phyloP scores from a whole-genome alignment of 2,797 vertebrate genomes.

The Nyctalus aviator region DNA sequence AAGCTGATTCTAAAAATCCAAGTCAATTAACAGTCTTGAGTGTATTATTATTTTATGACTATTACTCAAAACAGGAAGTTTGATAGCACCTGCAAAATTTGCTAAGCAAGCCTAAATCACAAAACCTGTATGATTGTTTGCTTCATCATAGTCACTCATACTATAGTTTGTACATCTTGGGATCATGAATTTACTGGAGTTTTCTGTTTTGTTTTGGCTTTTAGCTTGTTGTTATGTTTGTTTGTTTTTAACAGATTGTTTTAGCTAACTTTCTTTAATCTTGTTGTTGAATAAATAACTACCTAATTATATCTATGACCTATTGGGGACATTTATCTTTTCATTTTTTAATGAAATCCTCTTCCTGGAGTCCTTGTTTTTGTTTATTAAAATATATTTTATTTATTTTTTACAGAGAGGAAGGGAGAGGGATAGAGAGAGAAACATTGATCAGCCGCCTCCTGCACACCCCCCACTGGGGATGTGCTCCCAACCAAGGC shows the following conservation, averaged over 20 bases:
- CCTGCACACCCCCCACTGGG: no score
- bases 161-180: background rate
- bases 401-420: no score
- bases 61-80: background rate
- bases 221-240: background rate
- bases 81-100: background rate
- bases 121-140: background rate
- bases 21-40: background rate
- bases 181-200: background rate
- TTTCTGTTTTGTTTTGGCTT: background rate
- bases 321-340: background rate
- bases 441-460: no score
- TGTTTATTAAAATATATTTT: no score
- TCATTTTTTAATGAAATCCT: background rate
- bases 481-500: no score
- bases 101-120: background rate
- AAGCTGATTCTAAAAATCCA: constrained; percentile 6
- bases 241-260: background rate
- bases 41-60: constrained; percentile 1
- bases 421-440: no score
- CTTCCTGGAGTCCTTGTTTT: background rate
- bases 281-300: background rate
- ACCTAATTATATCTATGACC: background rate
- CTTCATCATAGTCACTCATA: background rate
- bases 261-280: background rate